Evolutionary conservation across 2,888 invertebrate species (phyloP).

Genomic region (Drosophila acutilabella): DNA sequence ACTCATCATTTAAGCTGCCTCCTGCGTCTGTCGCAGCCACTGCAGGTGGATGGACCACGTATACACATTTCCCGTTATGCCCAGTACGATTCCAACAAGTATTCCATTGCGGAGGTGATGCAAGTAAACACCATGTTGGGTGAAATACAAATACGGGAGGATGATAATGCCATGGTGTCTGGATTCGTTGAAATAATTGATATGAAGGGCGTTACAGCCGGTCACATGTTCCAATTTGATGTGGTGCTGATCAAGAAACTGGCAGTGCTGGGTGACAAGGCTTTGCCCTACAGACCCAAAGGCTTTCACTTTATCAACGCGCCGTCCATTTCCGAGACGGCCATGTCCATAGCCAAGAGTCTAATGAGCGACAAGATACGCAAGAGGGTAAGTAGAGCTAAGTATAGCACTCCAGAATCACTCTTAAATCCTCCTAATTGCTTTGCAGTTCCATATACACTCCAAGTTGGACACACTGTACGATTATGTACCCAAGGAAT

Average conservation of each 20-base stretch:
- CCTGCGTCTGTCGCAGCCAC: slow-evolving; percentile 81
- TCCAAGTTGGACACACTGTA: slow-evolving; percentile 88
- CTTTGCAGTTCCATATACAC: slow-evolving; percentile 82
- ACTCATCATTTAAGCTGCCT: slow-evolving; percentile 65
- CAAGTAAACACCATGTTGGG: slow-evolving; percentile 87
- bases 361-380: slow-evolving; percentile 88
- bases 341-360: slow-evolving; percentile 87
- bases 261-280: slow-evolving; percentile 87
- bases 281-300: slow-evolving; percentile 88
- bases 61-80: slow-evolving; percentile 86
- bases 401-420: background rate
- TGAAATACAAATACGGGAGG: slow-evolving; percentile 88
- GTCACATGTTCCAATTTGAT: slow-evolving; percentile 87
- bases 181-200: slow-evolving; percentile 87
- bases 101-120: slow-evolving; percentile 86
- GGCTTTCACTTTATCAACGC: slow-evolving; percentile 88
- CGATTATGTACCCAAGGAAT: slow-evolving; percentile 87
- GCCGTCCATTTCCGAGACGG: slow-evolving; percentile 87
- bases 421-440: slow-evolving; percentile 74
- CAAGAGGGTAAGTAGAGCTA: slow-evolving; percentile 86
- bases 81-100: slow-evolving; percentile 86
- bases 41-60: slow-evolving; percentile 85
- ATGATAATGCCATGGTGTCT: slow-evolving; percentile 87
- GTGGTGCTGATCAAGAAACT: slow-evolving; percentile 88
- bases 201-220: slow-evolving; percentile 86